These are phyloP conservation scores for Conopomorpha cramerella DNA, from an alignment of 1,140 invertebrate genomes.

Conservation along the genomic window DNA sequence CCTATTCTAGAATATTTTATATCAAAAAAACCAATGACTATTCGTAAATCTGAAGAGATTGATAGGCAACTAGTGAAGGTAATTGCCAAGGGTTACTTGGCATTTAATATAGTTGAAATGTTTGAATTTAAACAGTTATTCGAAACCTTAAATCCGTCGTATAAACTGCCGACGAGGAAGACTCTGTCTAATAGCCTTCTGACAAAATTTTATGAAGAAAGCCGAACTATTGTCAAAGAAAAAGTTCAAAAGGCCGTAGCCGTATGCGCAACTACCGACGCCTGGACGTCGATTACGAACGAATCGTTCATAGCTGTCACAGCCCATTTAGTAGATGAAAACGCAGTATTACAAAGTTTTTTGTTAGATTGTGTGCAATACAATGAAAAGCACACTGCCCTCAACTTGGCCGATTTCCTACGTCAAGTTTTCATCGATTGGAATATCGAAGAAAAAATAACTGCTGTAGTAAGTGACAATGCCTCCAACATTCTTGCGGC, in stretches of 20 bases:
- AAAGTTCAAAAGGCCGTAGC: not conserved
- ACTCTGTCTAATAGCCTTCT: conserved; percentile 8
- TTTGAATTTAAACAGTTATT: conserved; percentile 7
- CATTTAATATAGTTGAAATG: not conserved
- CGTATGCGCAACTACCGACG: not conserved
- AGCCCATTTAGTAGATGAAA: not conserved
- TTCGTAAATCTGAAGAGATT: too few relatives aligned
- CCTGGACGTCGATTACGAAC: not conserved
- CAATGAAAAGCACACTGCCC: too few relatives aligned
- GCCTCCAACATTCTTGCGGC: not conserved
- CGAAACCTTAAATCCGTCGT: conserved; percentile 5
- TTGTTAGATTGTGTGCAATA: conserved; percentile 1
- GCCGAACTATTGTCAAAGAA: not conserved
- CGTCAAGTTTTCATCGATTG: not conserved
- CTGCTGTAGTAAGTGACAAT: not conserved
- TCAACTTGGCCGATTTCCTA: too few relatives aligned
- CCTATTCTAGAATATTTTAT: too few relatives aligned
- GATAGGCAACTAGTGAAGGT: not conserved
- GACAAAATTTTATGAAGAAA: conserved; percentile 5
- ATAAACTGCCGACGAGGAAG: conserved; percentile 9
- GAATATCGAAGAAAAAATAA: not conserved
- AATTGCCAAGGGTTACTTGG: not conserved
- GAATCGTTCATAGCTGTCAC: not conserved
- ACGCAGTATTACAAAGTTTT: not conserved
- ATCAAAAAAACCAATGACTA: too few relatives aligned